Evolutionary conservation across 2,888 invertebrate genomes (phyloP).

Genomic region (Agonopterix alstromeriana): DNA sequence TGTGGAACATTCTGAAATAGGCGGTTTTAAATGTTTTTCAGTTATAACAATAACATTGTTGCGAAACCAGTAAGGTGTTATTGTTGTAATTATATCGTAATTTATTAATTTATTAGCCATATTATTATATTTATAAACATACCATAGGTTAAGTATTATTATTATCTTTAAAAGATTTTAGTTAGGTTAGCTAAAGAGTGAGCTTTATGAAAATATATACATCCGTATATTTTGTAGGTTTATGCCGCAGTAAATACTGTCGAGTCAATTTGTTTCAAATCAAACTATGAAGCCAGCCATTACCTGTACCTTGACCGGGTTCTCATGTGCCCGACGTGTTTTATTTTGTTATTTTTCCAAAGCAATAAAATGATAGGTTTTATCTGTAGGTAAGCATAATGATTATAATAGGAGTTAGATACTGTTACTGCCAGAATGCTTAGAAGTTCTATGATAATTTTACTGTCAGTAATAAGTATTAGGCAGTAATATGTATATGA

Average conservation of each 20-base stretch:
- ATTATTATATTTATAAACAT: conserved; percentile 75
- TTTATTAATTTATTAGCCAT: conserved; percentile 68
- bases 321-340: conserved; percentile 34
- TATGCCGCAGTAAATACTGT: conserved; percentile 43
- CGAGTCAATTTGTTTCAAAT: conserved; percentile 50
- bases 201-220: conserved; percentile 67
- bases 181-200: conserved; percentile 70
- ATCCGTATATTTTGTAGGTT: conserved; percentile 50
- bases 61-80: conserved; percentile 8
- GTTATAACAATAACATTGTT: conserved; percentile 40
- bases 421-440: conserved; percentile 54
- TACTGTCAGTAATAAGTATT: conserved; percentile 36
- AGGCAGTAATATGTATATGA: conserved; percentile 52
- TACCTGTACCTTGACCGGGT: conserved; percentile 56
- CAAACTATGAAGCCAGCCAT: conserved; percentile 62
- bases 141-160: conserved; percentile 74
- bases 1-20: conserved; percentile 49
- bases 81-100: conserved; percentile 41
- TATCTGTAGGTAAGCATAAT: conserved; percentile 60
- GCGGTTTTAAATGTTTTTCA: conserved; percentile 41
- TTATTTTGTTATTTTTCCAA: conserved; percentile 68
- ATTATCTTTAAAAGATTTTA: conserved; percentile 72
- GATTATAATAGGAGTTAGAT: conserved; percentile 47
- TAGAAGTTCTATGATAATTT: conserved; percentile 37
- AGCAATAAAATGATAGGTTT: conserved; percentile 54